Conservation (phyloP, 2,113 vertebrate species). For the Catharus minimus region DNA sequence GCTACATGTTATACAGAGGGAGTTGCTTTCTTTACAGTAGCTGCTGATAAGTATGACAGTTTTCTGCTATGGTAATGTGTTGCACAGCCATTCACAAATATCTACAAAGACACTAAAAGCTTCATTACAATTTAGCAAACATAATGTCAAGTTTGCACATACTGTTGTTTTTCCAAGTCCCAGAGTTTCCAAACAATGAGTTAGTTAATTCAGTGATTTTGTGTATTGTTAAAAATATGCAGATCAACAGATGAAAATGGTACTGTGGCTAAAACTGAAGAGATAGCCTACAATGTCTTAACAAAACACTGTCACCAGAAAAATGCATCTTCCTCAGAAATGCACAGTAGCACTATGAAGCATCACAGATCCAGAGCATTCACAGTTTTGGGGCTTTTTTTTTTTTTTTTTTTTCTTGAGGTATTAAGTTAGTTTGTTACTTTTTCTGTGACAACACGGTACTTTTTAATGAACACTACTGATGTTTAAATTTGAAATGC, state of each 20-base stretch:
- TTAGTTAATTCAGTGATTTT: background rate
- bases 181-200: background rate
- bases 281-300: background rate
- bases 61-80: background rate
- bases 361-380: background rate
- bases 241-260: background rate
- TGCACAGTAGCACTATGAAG: background rate
- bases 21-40: background rate
- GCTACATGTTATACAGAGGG: rapidly evolving
- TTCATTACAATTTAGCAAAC: background rate
- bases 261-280: background rate
- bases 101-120: background rate
- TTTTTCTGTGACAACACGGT: background rate
- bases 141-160: background rate
- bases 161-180: background rate
- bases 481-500: background rate
- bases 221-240: background rate
- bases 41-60: background rate
- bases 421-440: background rate
- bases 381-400: too few species aligned
- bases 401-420: too few species aligned
- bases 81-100: background rate
- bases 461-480: background rate
- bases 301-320: background rate
- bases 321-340: background rate